phyloP scores from a whole-genome alignment of 2,113 vertebrate species.

The Peromyscus polionotus region DNA sequence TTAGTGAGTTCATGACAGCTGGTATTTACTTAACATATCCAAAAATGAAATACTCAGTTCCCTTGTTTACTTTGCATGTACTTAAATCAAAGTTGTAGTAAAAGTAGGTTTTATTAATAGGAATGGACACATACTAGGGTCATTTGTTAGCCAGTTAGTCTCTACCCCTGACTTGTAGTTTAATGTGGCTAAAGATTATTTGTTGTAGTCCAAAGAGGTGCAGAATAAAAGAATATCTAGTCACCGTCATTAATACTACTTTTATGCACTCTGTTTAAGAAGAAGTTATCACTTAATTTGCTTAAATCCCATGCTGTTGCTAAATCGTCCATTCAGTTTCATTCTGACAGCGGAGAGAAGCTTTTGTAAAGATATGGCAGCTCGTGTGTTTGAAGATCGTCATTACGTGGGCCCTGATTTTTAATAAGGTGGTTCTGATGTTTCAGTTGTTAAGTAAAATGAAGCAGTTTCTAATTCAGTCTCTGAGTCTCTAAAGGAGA shows the following conservation, averaged over 20 bases:
- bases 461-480: slow-evolving; percentile 33
- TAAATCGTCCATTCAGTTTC: slow-evolving; percentile 35
- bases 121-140: neutral
- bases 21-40: neutral
- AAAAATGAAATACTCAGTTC: slow-evolving; percentile 35
- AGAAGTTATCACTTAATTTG: slow-evolving; percentile 70
- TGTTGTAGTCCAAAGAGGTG: slow-evolving; percentile 30
- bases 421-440: slow-evolving; percentile 61
- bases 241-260: neutral
- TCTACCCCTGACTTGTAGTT: slow-evolving; percentile 40
- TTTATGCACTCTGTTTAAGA: slow-evolving; percentile 59
- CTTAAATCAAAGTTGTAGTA: neutral
- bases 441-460: slow-evolving; percentile 50
- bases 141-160: slow-evolving; percentile 50
- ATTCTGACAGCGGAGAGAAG: slow-evolving; percentile 28
- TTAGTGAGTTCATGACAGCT: slow-evolving; percentile 2
- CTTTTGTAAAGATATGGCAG: neutral
- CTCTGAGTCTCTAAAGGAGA: slow-evolving; percentile 32
- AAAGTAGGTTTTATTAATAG: slow-evolving; percentile 15
- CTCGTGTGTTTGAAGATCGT: slow-evolving; percentile 31
- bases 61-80: slow-evolving; percentile 29
- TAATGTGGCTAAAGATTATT: slow-evolving; percentile 62
- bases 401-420: slow-evolving; percentile 26
- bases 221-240: slow-evolving; percentile 13
- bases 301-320: neutral